phyloP scores from a whole-genome alignment of 2,113 vertebrate species.

The Corydoras maculifer region DNA sequence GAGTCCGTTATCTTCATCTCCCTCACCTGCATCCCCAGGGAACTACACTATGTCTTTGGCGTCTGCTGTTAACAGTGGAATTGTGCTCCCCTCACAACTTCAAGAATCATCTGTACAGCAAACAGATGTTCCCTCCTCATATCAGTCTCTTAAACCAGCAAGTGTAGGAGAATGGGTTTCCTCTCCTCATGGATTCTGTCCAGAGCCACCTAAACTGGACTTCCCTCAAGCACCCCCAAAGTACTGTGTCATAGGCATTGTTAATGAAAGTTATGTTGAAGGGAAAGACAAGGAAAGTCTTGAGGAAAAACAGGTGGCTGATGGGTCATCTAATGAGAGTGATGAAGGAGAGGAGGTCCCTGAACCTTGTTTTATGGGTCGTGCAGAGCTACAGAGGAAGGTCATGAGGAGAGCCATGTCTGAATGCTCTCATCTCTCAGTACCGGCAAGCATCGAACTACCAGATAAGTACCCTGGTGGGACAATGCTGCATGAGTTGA shows the following conservation, averaged over 20 bases:
- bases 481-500: constrained; percentile 52
- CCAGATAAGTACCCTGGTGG: constrained; percentile 81
- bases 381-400: constrained; percentile 78
- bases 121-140: constrained; percentile 30
- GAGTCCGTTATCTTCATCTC: constrained; percentile 61
- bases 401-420: constrained; percentile 88
- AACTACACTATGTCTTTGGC: constrained; percentile 50
- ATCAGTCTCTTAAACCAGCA: constrained; percentile 13
- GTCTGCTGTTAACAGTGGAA: constrained; percentile 55
- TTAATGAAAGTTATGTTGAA: too few species aligned
- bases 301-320: constrained; percentile 26
- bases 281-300: not conserved
- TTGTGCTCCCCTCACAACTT: constrained; percentile 50
- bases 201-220: constrained; percentile 60
- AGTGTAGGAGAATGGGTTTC: constrained; percentile 8
- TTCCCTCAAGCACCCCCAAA: too few species aligned
- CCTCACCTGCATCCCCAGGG: constrained; percentile 58
- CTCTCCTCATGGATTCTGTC: constrained; percentile 40
- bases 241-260: constrained; percentile 72
- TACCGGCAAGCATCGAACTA: constrained; percentile 78
- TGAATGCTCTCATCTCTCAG: constrained; percentile 85
- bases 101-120: constrained; percentile 53
- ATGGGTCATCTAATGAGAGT: constrained; percentile 55
- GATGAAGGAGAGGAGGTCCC: constrained; percentile 53
- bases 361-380: constrained; percentile 59